Base-by-base conservation (phyloP, 2,888 invertebrate species). In the Xestia sexstrigata region DNA sequence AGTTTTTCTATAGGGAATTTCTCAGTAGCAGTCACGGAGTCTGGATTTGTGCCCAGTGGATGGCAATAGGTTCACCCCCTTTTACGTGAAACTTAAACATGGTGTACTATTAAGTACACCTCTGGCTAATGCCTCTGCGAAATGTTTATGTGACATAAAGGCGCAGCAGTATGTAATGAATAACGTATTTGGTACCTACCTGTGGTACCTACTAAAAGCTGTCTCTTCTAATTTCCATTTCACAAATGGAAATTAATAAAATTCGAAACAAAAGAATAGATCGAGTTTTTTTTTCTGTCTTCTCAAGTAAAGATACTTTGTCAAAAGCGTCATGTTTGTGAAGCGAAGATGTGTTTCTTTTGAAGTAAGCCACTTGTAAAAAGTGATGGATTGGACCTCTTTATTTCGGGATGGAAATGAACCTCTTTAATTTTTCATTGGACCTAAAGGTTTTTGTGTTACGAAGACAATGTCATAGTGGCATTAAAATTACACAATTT, bases 281-380 rank as follows among this genome's bases (percentile, higher is more conserved):
- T 66, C 42, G 9, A 49, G 42, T 49, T 23, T 69, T 52, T n/a
- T 49, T 39, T 30, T 1, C 7, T 30, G 26, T 65, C 30, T 6
- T 49, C 15, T 70, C 17, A 15, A 74, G 52, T 47, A 47, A 30
- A 30, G 52, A 30, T 66, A 76, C 66, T 76, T 81, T 30, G 60
- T 55, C n/a, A 74, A 81, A 76, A 65, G 23, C 23, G 63, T 69
- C 23, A 20, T 42, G 45, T 60, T 67, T 67, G 65, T 60, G n/a
- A 20, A n/a, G 52, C 4, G 8, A 62, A 71, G 26, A 74, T 60
- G 26, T 66, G 45, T 39, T 58, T 58, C 26, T 8, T 49, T 26
- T 55, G 55, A 68, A 71, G 49, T 47, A 20, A 63, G 23, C 1
- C 49, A 71, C 58, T 83, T 82, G 26, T 70, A 20, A 71, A 55